Percentiles rank a stretch among this genome's conserved stretches.
Evolutionary conservation across 1,140 invertebrate species (phyloP).

Genomic region (Caenorhabditis latens): DNA sequence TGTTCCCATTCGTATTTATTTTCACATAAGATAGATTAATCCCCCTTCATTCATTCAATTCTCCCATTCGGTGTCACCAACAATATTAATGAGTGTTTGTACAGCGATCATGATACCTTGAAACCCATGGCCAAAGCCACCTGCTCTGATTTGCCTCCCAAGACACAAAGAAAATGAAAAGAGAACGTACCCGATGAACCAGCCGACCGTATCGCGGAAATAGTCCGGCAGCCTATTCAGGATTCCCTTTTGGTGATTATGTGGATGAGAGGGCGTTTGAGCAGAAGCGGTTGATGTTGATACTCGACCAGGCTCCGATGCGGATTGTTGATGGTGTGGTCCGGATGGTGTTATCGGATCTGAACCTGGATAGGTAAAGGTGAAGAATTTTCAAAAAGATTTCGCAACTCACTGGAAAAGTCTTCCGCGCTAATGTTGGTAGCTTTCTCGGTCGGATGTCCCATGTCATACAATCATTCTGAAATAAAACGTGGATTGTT

Average conservation of each 20-base stretch:
- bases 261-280: not conserved
- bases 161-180: slow-evolving; percentile 7
- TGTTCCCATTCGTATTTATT: not conserved
- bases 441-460: slow-evolving; percentile 23
- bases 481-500: not conserved
- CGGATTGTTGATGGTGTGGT: slow-evolving; percentile 37
- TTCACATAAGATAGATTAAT: slow-evolving; percentile 25
- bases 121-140: not conserved
- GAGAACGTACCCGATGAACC: slow-evolving; percentile 57
- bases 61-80: not conserved
- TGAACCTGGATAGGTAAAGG: not conserved
- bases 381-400: too few species aligned
- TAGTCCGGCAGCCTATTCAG: slow-evolving; percentile 59
- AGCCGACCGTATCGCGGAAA: slow-evolving; percentile 57
- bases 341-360: slow-evolving; percentile 18
- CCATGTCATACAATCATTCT: slow-evolving; percentile 50
- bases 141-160: not conserved
- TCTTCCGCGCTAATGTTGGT: slow-evolving; percentile 48
- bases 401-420: slow-evolving; percentile 33
- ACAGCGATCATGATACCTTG: slow-evolving; percentile 46
- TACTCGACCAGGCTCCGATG: slow-evolving; percentile 11
- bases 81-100: slow-evolving; percentile 50
- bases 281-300: slow-evolving; percentile 12
- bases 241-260: slow-evolving; percentile 39
- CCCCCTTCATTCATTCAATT: not conserved